These are phyloP conservation scores for Perodicticus potto DNA, from an alignment of 2,797 vertebrate species.

Conservation along the genomic window DNA sequence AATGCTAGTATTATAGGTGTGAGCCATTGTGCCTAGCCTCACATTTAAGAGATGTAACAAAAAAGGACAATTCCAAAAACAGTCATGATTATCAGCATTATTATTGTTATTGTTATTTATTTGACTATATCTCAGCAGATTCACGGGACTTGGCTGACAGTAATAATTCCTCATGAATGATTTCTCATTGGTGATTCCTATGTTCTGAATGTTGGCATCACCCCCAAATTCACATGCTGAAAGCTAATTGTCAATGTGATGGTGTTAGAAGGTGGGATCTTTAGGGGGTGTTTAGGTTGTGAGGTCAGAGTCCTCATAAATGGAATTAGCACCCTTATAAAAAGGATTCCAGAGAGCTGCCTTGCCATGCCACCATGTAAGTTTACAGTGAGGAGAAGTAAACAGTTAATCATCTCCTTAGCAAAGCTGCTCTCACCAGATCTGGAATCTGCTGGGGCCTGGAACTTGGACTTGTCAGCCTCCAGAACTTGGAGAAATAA, in stretches of 20 bases:
- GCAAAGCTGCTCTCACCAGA: not conserved
- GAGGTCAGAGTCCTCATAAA: not conserved
- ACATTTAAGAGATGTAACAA: slow-evolving; percentile 51
- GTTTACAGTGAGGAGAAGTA: not conserved
- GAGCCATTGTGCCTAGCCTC: not conserved
- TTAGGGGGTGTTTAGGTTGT: not conserved
- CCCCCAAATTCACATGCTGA: not conserved
- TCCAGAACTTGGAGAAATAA: not conserved
- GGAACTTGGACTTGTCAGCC: not conserved
- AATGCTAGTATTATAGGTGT: not conserved
- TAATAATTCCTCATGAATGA: not conserved
- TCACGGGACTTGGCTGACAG: not conserved
- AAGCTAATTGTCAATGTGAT: not conserved
- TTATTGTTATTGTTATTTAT: not conserved
- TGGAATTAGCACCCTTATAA: not conserved
- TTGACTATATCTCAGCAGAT: not conserved
- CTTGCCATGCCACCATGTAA: not conserved
- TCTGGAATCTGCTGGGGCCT: not conserved
- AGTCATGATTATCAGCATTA: not conserved
- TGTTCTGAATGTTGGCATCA: not conserved
- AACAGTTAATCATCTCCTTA: too few relatives aligned
- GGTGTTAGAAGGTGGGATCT: not conserved
- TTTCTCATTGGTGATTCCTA: not conserved
- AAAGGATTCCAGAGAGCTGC: not conserved
- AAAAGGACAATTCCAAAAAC: not conserved